Percentiles rank a stretch among this genome's conserved stretches.
Conservation (phyloP, 2,113 vertebrate species). For the Rhinolophus ferrumequinum region DNA sequence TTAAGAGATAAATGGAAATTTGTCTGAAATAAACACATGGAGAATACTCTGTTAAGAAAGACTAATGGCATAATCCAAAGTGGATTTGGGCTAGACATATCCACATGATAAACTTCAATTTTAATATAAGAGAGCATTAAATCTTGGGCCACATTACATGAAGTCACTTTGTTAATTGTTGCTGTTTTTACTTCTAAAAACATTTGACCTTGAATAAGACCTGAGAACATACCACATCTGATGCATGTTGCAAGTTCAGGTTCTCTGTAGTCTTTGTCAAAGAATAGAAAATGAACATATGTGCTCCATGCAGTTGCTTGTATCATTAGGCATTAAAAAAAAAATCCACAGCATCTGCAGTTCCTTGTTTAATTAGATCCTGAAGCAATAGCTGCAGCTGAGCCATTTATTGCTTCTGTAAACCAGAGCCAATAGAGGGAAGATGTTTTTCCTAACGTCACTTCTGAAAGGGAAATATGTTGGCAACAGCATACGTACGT, state of each 20-base stretch:
- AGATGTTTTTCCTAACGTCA: background rate
- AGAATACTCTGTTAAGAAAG: background rate
- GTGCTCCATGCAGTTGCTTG: background rate
- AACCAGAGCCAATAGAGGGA: background rate
- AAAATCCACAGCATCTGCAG: slow-evolving; percentile 26
- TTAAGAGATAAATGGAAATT: slow-evolving; percentile 24
- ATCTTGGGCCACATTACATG: background rate
- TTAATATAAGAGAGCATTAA: background rate
- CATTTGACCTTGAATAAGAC: background rate
- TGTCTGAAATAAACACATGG: background rate
- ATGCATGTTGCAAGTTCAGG: background rate
- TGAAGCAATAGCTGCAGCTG: slow-evolving; percentile 62
- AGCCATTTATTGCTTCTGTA: slow-evolving; percentile 65
- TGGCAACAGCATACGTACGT: background rate
- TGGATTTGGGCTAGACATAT: background rate
- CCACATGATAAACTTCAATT: background rate
- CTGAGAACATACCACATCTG: background rate
- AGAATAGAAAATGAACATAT: slow-evolving; percentile 8
- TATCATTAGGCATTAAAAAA: background rate
- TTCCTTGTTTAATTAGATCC: slow-evolving; percentile 46
- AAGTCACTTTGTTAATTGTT: background rate
- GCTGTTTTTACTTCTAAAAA: slow-evolving; percentile 28
- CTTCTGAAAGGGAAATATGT: background rate
- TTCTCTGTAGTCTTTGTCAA: background rate
- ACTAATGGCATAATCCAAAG: background rate